Evolutionary conservation across 2,888 invertebrate species (phyloP).

Genomic region (Drosophila greeni): DNA sequence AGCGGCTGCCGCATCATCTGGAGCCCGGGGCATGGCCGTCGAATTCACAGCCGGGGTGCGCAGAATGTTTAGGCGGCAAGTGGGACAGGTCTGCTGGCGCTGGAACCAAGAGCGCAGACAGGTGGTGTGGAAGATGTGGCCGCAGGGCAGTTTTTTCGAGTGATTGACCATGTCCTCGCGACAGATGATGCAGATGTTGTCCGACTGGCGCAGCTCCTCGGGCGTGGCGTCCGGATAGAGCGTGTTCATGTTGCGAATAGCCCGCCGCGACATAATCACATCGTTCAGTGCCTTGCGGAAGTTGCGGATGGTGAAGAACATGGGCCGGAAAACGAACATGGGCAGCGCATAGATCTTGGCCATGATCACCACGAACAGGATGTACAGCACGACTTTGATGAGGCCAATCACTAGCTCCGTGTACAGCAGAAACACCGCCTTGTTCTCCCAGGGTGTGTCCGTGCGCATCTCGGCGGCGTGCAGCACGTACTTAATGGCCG

Average conservation of each 20-base stretch:
- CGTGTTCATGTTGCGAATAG: constrained; percentile 98
- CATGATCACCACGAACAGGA: constrained; percentile 97
- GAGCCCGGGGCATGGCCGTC: constrained; percentile 64
- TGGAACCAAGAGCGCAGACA: constrained; percentile 99
- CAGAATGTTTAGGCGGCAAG: constrained; percentile 93
- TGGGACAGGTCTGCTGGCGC: constrained; percentile 99
- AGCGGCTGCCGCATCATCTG: constrained; percentile 51
- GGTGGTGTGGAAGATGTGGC: constrained; percentile 99
- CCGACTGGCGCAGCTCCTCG: constrained; percentile 93
- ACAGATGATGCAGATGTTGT: constrained; percentile 99
- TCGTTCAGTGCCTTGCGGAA: constrained; percentile 99
- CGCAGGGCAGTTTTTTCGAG: constrained; percentile 98
- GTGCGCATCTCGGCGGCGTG: constrained; percentile 89
- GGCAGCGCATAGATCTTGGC: constrained; percentile 98
- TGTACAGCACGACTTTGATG: constrained; percentile 90
- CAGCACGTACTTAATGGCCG: constrained; percentile 92
- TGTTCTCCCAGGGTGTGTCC: constrained; percentile 99
- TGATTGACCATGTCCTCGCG: constrained; percentile 85
- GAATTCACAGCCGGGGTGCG: constrained; percentile 79
- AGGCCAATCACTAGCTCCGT: constrained; percentile 96
- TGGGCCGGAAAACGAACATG: constrained; percentile 97
- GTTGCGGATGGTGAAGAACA: constrained; percentile 98
- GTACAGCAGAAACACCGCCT: constrained; percentile 97
- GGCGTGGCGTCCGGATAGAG: constrained; percentile 96
- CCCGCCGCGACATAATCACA: constrained; percentile 96